phyloP scores from a whole-genome alignment of 2,888 invertebrate species.

The Geophilus truncorum region DNA sequence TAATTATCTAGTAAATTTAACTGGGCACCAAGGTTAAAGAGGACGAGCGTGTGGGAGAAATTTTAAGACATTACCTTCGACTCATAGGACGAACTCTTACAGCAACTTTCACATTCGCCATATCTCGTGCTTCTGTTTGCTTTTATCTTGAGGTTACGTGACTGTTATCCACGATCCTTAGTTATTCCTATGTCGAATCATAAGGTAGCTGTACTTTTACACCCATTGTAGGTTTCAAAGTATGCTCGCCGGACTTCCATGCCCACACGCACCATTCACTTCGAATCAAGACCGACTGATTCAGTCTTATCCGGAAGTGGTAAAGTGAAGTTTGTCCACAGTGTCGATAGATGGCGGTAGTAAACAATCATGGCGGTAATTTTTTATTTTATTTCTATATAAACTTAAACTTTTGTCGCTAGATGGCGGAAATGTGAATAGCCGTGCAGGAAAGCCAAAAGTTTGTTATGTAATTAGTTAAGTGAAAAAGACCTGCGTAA shows the following conservation, averaged over 20 bases:
- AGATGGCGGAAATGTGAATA: background rate
- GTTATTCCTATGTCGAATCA: background rate
- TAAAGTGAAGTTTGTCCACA: background rate
- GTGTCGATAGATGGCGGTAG: background rate
- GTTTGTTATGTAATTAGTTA: too few species aligned
- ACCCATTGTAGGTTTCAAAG: background rate
- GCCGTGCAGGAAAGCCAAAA: too few species aligned
- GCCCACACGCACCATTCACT: conserved; percentile 11
- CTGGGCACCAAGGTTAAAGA: background rate
- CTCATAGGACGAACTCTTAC: background rate
- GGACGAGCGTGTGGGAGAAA: conserved; percentile 7
- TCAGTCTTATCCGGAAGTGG: background rate
- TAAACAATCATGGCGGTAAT: background rate
- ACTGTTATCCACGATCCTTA: background rate
- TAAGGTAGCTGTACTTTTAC: background rate
- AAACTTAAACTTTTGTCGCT: background rate
- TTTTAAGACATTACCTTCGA: conserved; percentile 23
- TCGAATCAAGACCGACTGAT: background rate
- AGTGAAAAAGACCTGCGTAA: too few species aligned
- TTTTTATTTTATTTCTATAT: background rate
- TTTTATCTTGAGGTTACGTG: background rate
- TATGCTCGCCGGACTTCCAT: background rate
- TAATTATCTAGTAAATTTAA: background rate
- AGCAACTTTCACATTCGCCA: conserved; percentile 15
- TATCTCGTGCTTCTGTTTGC: background rate